phyloP scores from a whole-genome alignment of 2,113 vertebrate species.

The Actenoides hombroni region DNA sequence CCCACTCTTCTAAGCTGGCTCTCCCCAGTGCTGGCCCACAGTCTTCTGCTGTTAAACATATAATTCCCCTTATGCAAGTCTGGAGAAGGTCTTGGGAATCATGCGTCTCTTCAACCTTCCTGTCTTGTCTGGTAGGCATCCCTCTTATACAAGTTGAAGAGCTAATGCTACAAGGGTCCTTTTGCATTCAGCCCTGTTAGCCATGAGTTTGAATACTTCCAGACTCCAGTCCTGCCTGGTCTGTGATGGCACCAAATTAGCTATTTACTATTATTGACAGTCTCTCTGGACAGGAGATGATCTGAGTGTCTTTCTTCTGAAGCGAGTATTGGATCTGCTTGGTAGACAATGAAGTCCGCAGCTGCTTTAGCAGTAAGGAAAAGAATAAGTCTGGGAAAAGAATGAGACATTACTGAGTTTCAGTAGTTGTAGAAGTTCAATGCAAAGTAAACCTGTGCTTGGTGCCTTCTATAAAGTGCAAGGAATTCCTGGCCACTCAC shows the following conservation, averaged over 20 bases:
- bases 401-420: neutral
- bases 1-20: neutral
- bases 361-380: neutral
- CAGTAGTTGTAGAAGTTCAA: neutral
- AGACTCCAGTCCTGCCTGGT: neutral
- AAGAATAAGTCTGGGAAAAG: neutral
- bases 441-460: neutral
- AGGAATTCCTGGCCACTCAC: neutral
- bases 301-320: neutral
- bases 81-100: neutral
- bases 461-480: neutral
- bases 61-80: neutral
- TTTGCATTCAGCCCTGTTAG: neutral
- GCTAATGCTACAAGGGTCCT: neutral
- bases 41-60: constrained; percentile 1
- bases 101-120: neutral
- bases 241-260: neutral
- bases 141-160: neutral
- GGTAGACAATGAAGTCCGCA: neutral
- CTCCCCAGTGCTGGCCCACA: neutral
- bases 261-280: neutral
- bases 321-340: neutral
- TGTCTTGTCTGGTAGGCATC: neutral
- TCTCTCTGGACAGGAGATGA: neutral
- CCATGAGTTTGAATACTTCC: neutral